These are phyloP conservation scores for Zophobas morio DNA, from an alignment of 1,140 invertebrate species.

Conservation along the genomic window DNA sequence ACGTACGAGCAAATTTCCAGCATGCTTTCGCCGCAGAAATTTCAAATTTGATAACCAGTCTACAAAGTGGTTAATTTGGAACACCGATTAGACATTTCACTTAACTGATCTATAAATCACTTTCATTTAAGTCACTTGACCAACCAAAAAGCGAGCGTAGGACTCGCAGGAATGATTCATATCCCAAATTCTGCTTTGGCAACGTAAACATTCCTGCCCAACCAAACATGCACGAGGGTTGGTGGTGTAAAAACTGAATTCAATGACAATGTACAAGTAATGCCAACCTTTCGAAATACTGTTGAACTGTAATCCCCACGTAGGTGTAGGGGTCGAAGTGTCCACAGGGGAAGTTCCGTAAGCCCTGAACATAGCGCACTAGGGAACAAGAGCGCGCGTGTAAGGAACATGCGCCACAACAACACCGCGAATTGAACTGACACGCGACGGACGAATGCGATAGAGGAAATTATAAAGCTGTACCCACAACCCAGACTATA, in stretches of 20 bases:
- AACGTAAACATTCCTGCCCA: too few relatives aligned
- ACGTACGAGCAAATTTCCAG: too few relatives aligned
- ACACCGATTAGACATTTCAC: slow-evolving; percentile 4
- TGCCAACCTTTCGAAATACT: slow-evolving; percentile 53
- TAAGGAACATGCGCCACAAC: slow-evolving; percentile 32
- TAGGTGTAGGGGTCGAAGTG: slow-evolving; percentile 54
- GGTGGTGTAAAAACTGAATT: slow-evolving; percentile 6
- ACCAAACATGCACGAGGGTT: background rate
- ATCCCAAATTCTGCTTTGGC: too few relatives aligned
- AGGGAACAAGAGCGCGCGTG: slow-evolving; percentile 35
- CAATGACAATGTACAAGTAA: slow-evolving; percentile 20
- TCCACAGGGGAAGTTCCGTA: slow-evolving; percentile 64
- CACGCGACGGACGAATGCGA: slow-evolving; percentile 41
- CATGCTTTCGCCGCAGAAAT: background rate
- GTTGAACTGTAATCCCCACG: slow-evolving; percentile 60
- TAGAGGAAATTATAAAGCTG: slow-evolving; percentile 47
- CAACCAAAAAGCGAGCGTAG: background rate
- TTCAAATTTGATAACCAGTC: slow-evolving; percentile 5
- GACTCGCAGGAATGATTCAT: too few relatives aligned
- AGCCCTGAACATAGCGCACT: slow-evolving; percentile 63
- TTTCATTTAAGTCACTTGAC: slow-evolving; percentile 21
- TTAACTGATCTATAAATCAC: slow-evolving; percentile 18
- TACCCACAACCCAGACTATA: slow-evolving; percentile 35
- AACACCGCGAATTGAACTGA: slow-evolving; percentile 42
- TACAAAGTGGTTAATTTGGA: background rate